Base-by-base conservation (phyloP, 2,888 invertebrate genomes). In the Malachius bipustulatus region DNA sequence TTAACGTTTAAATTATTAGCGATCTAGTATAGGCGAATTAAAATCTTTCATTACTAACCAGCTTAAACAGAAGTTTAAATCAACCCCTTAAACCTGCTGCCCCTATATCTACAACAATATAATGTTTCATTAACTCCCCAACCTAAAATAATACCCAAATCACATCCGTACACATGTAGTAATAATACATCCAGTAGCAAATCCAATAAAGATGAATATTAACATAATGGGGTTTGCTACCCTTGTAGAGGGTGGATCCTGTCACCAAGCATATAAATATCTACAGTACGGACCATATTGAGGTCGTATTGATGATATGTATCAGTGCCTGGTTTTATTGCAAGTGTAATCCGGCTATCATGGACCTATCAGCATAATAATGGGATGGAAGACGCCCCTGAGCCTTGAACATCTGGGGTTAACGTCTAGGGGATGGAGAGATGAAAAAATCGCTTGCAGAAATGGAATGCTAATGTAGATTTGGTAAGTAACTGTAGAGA, bases 351-450 rank as follows among this genome's bases (percentile, higher is more conserved):
- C 62, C 62, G 51, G 54, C 59, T 62, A 62, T 63, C 63, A 62
- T 58, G 53, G 56, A 57, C 50, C 57, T 57, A 63, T 63, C 62
- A 62, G 59, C 63, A 63, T 63, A 63, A 63, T 63, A 63, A 62
- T 62, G 56, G 60, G 60, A 59, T 54, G 54, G 58, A 59, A 50
- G 56, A 50, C 48, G 38, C 53, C 52, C 49, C 49, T 47, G 43
- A 56, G 57, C 52, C 49, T 49, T 47, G 43, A 56, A 57, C 60
- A 60, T 58, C 59, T 59, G 59, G 55, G 59, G 47, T 47, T 49
- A n/a, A n/a, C n/a, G n/a, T n/a, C n/a, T n/a, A n/a, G n/a, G n/a
- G n/a, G n/a, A n/a, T n/a, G n/a, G n/a, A n/a, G n/a, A n/a, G n/a
- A n/a, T n/a, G n/a, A n/a, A n/a, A n/a, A n/a, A n/a, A n/a, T n/a